A percentile compares a stretch with the other conserved stretches of the same genome.
Evolutionary conservation across 2,113 vertebrate genomes (phyloP).

Genomic region (Ptyas mucosa): DNA sequence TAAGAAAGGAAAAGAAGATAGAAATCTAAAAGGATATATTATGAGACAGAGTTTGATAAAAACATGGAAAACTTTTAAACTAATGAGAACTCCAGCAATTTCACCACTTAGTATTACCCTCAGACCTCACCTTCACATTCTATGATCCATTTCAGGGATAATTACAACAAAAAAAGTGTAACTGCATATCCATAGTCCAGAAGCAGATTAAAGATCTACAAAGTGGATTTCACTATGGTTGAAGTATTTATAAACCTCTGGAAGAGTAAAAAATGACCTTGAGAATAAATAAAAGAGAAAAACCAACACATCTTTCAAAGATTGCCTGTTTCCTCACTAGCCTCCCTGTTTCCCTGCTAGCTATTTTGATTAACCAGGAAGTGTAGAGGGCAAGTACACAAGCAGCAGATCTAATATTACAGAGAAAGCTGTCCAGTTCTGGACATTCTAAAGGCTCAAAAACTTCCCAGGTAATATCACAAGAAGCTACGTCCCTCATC

Average conservation of each 20-base stretch:
- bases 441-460: background rate
- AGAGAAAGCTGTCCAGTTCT: background rate
- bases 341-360: background rate
- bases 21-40: background rate
- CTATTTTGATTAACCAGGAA: background rate
- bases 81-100: background rate
- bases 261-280: background rate
- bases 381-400: background rate
- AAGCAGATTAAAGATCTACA: background rate
- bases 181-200: background rate
- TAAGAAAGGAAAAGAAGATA: background rate
- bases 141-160: background rate
- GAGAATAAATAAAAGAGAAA: background rate
- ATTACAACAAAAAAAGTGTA: background rate
- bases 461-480: background rate
- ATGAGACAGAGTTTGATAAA: background rate
- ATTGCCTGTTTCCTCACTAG: background rate
- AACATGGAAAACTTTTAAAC: background rate
- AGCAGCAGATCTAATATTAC: background rate
- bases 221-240: background rate
- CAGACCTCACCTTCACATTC: background rate
- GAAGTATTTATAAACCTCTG: background rate
- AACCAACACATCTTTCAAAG: background rate
- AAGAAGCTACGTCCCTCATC: background rate
- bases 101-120: background rate